Conservation (phyloP, 2,888 invertebrate species). For the Cerastoderma edule region DNA sequence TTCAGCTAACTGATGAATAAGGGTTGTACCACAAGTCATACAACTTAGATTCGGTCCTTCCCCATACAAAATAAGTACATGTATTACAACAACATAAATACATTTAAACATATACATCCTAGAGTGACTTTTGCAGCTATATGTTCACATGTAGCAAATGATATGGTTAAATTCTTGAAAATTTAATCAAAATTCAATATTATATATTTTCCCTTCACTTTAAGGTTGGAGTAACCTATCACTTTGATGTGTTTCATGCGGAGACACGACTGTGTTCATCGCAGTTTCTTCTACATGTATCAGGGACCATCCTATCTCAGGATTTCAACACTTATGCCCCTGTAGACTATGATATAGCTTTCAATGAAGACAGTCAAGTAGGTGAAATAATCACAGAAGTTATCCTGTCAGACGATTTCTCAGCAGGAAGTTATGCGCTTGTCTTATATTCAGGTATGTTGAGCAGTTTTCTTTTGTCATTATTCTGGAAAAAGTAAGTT, state of each 20-base stretch:
- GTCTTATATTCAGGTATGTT: slow-evolving; percentile 50
- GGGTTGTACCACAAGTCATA: too few species aligned
- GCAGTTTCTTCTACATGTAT: slow-evolving; percentile 68
- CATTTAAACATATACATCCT: too few species aligned
- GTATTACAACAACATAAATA: too few species aligned
- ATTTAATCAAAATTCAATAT: background rate
- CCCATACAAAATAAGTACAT: too few species aligned
- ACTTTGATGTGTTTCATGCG: slow-evolving; percentile 73
- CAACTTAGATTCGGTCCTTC: too few species aligned
- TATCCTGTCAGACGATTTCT: slow-evolving; percentile 67
- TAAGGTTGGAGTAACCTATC: slow-evolving; percentile 62
- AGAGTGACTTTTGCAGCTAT: too few species aligned
- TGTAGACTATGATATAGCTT: slow-evolving; percentile 2
- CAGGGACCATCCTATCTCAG: slow-evolving; percentile 29
- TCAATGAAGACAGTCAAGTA: slow-evolving; percentile 47
- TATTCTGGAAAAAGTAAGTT: background rate
- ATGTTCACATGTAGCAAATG: too few species aligned
- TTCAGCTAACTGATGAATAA: too few species aligned
- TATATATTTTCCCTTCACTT: background rate
- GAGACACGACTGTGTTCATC: slow-evolving; percentile 72
- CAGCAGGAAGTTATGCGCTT: slow-evolving; percentile 61
- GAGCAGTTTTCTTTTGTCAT: too few species aligned
- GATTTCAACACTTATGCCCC: slow-evolving; percentile 8
- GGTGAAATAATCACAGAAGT: slow-evolving; percentile 67
- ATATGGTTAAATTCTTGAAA: too few species aligned